phyloP scores from a whole-genome alignment of 2,888 invertebrate genomes.

The Tachystola acroxantha region DNA sequence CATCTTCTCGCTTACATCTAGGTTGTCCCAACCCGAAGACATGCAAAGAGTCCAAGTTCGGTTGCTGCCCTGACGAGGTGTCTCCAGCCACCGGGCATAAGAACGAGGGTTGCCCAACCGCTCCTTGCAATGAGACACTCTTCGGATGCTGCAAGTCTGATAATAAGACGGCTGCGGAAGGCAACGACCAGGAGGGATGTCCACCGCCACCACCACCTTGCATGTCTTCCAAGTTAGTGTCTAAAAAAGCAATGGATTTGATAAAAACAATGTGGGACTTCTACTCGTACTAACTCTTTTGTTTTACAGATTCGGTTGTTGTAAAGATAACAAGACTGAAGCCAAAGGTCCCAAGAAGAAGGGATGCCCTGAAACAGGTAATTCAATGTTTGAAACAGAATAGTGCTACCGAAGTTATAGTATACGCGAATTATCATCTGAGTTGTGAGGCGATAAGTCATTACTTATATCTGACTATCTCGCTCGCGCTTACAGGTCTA shows the following conservation, averaged over 20 bases:
- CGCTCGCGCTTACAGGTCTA: too few relatives aligned
- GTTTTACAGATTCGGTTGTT: slow-evolving; percentile 80
- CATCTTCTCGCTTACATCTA: slow-evolving; percentile 20
- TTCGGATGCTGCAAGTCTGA: slow-evolving; percentile 92
- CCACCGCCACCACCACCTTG: slow-evolving; percentile 81
- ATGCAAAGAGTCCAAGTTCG: slow-evolving; percentile 85
- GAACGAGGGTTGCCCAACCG: slow-evolving; percentile 85
- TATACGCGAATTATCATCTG: slow-evolving; percentile 1
- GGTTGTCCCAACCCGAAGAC: slow-evolving; percentile 85
- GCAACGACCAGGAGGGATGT: slow-evolving; percentile 92
- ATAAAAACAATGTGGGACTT: not conserved
- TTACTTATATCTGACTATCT: too few relatives aligned
- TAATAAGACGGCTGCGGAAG: slow-evolving; percentile 85
- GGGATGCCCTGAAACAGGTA: slow-evolving; percentile 66
- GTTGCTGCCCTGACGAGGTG: slow-evolving; percentile 91
- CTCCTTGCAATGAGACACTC: slow-evolving; percentile 85
- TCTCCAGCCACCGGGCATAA: slow-evolving; percentile 86
- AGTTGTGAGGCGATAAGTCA: too few relatives aligned
- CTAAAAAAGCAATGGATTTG: too few relatives aligned
- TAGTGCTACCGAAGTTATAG: not conserved
- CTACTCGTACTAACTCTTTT: too few relatives aligned
- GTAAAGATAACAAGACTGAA: slow-evolving; percentile 81
- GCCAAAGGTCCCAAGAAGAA: slow-evolving; percentile 80
- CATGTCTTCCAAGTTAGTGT: slow-evolving; percentile 68
- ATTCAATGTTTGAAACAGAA: not conserved